Evolutionary conservation across 2,888 invertebrate genomes (phyloP).

Genomic region (Sesia apiformis): DNA sequence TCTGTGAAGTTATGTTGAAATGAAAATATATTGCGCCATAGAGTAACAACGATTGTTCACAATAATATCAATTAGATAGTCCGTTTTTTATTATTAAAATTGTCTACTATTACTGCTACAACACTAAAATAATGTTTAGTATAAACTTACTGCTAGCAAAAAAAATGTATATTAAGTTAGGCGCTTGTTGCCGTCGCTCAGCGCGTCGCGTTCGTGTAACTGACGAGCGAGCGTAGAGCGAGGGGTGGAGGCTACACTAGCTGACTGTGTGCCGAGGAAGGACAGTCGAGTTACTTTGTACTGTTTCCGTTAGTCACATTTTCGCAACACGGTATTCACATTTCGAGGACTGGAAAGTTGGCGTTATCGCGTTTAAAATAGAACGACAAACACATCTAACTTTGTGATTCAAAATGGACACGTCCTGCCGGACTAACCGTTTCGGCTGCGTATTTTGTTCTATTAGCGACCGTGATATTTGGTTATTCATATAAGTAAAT

Average conservation of each 20-base stretch:
- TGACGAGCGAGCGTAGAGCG: slow-evolving; percentile 6
- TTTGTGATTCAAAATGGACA: slow-evolving; percentile 70
- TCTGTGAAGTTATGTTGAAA: no score
- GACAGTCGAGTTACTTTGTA: slow-evolving; percentile 64
- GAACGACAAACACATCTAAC: slow-evolving; percentile 70
- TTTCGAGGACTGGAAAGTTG: slow-evolving; percentile 72
- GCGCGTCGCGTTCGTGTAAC: neutral
- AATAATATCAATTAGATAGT: no score
- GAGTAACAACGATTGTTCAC: no score
- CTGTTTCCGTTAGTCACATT: slow-evolving; percentile 74
- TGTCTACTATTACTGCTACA: no score
- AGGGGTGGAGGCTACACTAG: slow-evolving; percentile 6
- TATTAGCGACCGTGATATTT: neutral
- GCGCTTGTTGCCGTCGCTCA: no score
- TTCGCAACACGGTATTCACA: slow-evolving; percentile 74
- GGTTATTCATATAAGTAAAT: no score
- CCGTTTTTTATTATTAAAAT: no score
- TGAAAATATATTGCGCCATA: no score
- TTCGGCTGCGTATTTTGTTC: slow-evolving; percentile 28
- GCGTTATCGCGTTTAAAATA: slow-evolving; percentile 73
- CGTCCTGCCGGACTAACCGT: slow-evolving; percentile 34
- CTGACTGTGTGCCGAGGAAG: slow-evolving; percentile 42
- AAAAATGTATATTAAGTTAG: no score
- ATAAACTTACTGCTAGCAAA: no score
- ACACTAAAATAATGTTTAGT: no score